A percentile compares a stretch with the other conserved stretches of the same genome.
phyloP scores from a whole-genome alignment of 2,113 vertebrate genomes.

The Erythrocercus mccallii region DNA sequence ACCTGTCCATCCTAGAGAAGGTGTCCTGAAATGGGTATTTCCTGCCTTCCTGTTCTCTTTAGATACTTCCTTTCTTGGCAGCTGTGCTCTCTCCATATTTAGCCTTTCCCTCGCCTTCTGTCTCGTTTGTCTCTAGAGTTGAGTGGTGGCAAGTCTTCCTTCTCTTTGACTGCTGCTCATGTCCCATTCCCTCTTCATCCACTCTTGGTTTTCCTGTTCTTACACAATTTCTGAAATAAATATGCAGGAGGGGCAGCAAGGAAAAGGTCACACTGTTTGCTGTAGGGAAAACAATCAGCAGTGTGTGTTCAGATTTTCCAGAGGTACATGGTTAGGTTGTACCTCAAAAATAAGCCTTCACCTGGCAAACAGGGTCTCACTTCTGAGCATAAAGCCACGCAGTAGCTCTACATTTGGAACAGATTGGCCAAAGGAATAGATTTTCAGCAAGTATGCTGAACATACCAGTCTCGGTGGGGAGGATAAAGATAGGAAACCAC shows the following conservation, averaged over 20 bases:
- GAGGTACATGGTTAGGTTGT: not conserved
- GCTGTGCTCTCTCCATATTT: constrained; percentile 17
- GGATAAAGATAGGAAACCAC: not conserved
- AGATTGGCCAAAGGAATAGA: not conserved
- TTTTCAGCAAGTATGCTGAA: not conserved
- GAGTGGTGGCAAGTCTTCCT: not conserved
- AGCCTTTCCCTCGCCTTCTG: not conserved
- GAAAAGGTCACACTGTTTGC: not conserved
- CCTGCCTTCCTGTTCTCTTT: not conserved
- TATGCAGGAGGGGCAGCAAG: not conserved
- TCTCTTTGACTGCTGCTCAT: not conserved
- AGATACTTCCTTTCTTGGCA: not conserved
- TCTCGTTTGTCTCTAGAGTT: not conserved
- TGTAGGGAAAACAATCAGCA: not conserved
- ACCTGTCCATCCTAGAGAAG: not conserved
- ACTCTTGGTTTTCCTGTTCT: not conserved
- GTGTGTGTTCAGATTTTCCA: not conserved
- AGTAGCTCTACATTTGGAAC: not conserved
- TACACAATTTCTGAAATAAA: not conserved
- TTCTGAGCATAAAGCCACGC: not conserved
- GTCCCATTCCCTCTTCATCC: not conserved
- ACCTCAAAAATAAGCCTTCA: not conserved
- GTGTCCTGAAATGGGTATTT: not conserved
- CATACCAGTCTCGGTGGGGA: not conserved
- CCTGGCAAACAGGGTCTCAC: not conserved